Base-by-base conservation (phyloP, 2,888 invertebrate species). In the Byasa hedistus region DNA sequence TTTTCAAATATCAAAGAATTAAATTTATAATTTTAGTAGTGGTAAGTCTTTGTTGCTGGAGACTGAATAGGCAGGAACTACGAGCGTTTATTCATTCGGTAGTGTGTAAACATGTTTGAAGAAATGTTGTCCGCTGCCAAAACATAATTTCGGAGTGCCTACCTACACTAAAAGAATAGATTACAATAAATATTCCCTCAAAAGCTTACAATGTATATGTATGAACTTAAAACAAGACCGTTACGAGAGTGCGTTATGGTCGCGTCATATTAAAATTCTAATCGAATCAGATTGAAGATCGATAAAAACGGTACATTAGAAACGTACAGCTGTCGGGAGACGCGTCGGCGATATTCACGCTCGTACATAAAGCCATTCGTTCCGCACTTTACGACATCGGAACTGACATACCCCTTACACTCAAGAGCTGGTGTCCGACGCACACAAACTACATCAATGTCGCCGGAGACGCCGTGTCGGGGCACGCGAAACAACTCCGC, bases 201-300 rank as follows among this genome's bases (percentile, higher is more conserved):
- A 64, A 57, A 32, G 15, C 22, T 52, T 23, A 36, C 22, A 51
- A 36, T 64, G 51, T 57, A 36, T 27, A 57, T 56, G 69, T 74
- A 72, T 71, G 74, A 72, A 71, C 70, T 73, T n/a, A 32, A 68
- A 59, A 58, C 52, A 57, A 32, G 70, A 71, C 69, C 68, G 72
- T 72, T 75, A 76, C 68, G 52, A 54, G 57, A 52, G 21, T 23
- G 39, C 60, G 55, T 65, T 78, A 83, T 79, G 75, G 82, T 80
- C 79, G 75, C 76, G 77, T 84, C 74, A 75, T 80, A 83, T 86
- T 83, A 82, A 85, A 83, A 85, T 87, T 84, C 80, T 81, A 85
- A 83, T 79, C 68, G 71, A 73, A 71, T 73, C 72, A 66, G 81
- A 74, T 77, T 77, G 79, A 75, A 79, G 75, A 77, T 77, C 82